Percentiles rank a stretch among this genome's conserved stretches.
phyloP scores from a whole-genome alignment of 2,888 invertebrate species.

The Reticulitermes lucifugus region DNA sequence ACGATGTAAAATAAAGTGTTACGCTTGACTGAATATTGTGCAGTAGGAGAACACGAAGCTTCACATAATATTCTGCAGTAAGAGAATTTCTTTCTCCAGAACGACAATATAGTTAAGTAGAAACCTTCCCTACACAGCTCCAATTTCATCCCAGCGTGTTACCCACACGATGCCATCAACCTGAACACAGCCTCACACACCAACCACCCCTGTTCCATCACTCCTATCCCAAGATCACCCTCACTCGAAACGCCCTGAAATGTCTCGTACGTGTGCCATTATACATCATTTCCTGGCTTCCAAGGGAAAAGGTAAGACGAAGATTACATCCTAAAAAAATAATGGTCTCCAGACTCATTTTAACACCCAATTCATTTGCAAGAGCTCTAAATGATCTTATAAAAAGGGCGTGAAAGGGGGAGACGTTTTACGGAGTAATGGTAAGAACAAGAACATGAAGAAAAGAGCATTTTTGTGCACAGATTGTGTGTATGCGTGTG shows the following conservation, averaged over 20 bases:
- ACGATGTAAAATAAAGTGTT: background rate
- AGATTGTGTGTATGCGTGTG: too few relatives aligned
- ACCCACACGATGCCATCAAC: conserved; percentile 13
- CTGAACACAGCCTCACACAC: conserved; percentile 22
- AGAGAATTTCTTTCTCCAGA: background rate
- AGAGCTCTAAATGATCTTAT: conserved; percentile 34
- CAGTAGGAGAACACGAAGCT: background rate
- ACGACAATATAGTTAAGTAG: background rate
- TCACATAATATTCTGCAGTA: background rate
- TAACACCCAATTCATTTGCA: conserved; percentile 51
- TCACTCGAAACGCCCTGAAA: conserved; percentile 39
- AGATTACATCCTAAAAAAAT: conserved; percentile 45
- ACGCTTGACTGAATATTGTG: too few relatives aligned
- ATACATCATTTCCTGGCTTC: conserved; percentile 43
- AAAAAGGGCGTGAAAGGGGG: background rate
- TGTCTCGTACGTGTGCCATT: conserved; percentile 47
- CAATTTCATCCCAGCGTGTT: background rate
- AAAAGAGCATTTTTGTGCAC: too few relatives aligned
- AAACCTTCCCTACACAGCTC: background rate
- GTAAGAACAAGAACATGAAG: background rate
- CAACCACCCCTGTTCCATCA: background rate
- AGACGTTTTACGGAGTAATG: background rate
- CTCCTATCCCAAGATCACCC: conserved; percentile 38
- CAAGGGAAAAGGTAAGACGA: conserved; percentile 17
- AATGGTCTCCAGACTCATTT: conserved; percentile 40